phyloP scores from a whole-genome alignment of 2,888 invertebrate species.

The Parapristionchus giblindavisi region DNA sequence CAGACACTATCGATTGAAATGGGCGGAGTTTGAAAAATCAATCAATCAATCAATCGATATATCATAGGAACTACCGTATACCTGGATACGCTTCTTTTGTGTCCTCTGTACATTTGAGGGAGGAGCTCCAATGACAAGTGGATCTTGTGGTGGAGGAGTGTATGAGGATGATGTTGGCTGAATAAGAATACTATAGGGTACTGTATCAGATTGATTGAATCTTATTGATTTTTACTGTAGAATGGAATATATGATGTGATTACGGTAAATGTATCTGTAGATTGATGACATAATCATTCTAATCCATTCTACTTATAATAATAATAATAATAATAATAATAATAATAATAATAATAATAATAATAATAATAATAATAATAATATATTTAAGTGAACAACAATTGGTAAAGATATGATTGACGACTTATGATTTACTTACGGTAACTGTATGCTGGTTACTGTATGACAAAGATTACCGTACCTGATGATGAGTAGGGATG shows the following conservation, averaged over 20 bases:
- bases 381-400: too few species aligned
- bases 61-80: constrained; percentile 16
- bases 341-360: too few species aligned
- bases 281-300: too few species aligned
- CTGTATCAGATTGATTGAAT: neutral
- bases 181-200: neutral
- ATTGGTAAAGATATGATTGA: too few species aligned
- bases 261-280: too few species aligned
- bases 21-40: neutral
- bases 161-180: constrained; percentile 38
- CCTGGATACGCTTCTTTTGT: constrained; percentile 54
- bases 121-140: constrained; percentile 41
- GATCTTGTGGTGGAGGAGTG: constrained; percentile 60
- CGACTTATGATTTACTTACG: too few species aligned
- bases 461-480: neutral
- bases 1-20: neutral
- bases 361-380: too few species aligned
- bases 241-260: too few species aligned
- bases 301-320: too few species aligned
- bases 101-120: constrained; percentile 40
- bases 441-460: constrained; percentile 5
- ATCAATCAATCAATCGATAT: constrained; percentile 1
- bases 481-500: too few species aligned
- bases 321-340: too few species aligned
- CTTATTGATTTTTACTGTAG: too few species aligned